phyloP scores from a whole-genome alignment of 2,113 vertebrate species.

The Otolemur garnettii region DNA sequence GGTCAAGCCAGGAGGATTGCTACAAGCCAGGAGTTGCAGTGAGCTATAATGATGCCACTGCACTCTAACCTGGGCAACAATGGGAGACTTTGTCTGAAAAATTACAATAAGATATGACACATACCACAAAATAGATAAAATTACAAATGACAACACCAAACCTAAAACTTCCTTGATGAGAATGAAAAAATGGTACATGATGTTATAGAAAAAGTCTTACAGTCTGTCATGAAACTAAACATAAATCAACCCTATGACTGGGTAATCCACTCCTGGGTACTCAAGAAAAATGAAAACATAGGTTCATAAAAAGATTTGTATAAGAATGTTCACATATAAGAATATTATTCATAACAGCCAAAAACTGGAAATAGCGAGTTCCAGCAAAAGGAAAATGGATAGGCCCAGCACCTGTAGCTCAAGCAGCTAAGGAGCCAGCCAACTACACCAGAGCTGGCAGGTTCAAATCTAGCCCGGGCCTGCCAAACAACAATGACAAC shows the following conservation, averaged over 20 bases:
- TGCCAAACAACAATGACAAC: too few relatives aligned
- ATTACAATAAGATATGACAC: not conserved
- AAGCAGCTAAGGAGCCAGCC: too few relatives aligned
- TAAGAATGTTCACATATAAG: not conserved
- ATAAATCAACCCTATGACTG: not conserved
- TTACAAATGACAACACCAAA: not conserved
- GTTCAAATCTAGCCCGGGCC: too few relatives aligned
- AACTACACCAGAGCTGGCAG: too few relatives aligned
- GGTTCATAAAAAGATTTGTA: not conserved
- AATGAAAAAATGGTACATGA: not conserved
- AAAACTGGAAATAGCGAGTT: not conserved
- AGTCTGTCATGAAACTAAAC: conserved; percentile 7
- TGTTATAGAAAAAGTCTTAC: not conserved
- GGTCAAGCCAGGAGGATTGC: too few relatives aligned
- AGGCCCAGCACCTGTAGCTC: too few relatives aligned
- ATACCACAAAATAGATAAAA: not conserved
- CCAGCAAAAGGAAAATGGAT: not conserved
- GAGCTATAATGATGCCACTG: too few relatives aligned
- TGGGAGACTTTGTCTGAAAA: not conserved
- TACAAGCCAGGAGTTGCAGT: too few relatives aligned
- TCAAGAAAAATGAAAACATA: conserved; percentile 5
- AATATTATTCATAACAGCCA: not conserved
- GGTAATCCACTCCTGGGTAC: not conserved
- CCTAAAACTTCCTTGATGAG: not conserved
- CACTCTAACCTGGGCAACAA: too few relatives aligned